Conservation (phyloP, 2,797 vertebrate species). For the Syngnathus rostellatus region DNA sequence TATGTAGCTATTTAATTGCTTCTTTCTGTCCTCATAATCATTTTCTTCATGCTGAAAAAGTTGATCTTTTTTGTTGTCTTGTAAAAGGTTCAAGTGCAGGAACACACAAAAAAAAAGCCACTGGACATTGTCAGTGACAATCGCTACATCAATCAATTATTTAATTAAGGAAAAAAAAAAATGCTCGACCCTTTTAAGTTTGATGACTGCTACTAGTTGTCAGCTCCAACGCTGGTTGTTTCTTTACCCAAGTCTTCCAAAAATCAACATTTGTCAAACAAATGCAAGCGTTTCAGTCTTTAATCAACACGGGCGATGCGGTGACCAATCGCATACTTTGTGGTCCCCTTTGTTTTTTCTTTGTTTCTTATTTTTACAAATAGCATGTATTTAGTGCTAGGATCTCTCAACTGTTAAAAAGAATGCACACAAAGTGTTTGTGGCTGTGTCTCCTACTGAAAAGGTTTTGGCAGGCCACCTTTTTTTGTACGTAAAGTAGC, state of each 20-base stretch:
- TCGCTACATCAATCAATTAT: slow-evolving; percentile 72
- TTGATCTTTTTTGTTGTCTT: slow-evolving; percentile 91
- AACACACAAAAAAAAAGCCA: slow-evolving; percentile 90
- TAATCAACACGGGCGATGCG: slow-evolving; percentile 3
- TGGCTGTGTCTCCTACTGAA: slow-evolving; percentile 88
- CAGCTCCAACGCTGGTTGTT: neutral
- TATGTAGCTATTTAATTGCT: slow-evolving; percentile 99
- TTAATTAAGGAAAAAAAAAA: neutral
- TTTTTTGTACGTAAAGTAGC: slow-evolving; percentile 99
- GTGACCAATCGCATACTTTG: slow-evolving; percentile 38
- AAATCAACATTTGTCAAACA: neutral
- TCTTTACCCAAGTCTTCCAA: neutral
- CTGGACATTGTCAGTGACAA: slow-evolving; percentile 78
- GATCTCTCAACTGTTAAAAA: slow-evolving; percentile 53
- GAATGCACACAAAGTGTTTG: slow-evolving; percentile 71
- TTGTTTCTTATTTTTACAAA: slow-evolving; percentile 52
- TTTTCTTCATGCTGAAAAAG: slow-evolving; percentile 82
- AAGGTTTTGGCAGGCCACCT: slow-evolving; percentile 98
- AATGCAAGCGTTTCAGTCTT: neutral
- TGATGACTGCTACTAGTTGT: slow-evolving; percentile 14
- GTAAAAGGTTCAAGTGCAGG: slow-evolving; percentile 95
- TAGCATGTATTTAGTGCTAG: slow-evolving; percentile 61
- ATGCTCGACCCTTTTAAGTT: neutral
- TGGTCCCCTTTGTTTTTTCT: slow-evolving; percentile 32
- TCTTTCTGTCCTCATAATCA: slow-evolving; percentile 90